A percentile compares a stretch with the other conserved stretches of the same genome.
These are phyloP conservation scores for Lepetodrilus schrolli DNA, from an alignment of 2,888 invertebrate species.

Conservation along the genomic window DNA sequence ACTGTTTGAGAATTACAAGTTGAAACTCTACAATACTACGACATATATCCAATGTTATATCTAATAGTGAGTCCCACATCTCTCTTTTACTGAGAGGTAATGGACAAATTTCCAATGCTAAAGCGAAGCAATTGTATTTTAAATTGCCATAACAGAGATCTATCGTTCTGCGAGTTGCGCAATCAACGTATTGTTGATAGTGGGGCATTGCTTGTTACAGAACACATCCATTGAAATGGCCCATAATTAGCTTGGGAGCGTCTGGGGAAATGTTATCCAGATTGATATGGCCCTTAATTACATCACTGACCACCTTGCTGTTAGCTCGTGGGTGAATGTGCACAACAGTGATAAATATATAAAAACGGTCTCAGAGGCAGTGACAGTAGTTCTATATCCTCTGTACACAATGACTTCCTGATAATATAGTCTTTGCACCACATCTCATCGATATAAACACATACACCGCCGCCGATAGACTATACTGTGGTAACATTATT, in stretches of 20 bases:
- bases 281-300: neutral
- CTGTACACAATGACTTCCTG: neutral
- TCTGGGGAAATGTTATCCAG: neutral
- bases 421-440: neutral
- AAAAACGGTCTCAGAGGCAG: neutral
- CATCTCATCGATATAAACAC: neutral
- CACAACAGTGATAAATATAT: too few relatives aligned
- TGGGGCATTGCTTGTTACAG: neutral
- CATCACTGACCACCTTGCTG: neutral
- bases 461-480: neutral
- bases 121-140: too few relatives aligned
- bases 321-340: too few relatives aligned
- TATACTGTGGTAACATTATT: neutral
- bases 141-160: neutral
- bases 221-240: neutral
- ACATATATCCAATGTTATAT: too few relatives aligned
- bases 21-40: too few relatives aligned
- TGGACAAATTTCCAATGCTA: too few relatives aligned
- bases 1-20: too few relatives aligned
- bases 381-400: neutral
- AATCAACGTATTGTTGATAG: neutral
- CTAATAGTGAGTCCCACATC: too few relatives aligned
- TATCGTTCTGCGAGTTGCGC: neutral
- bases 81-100: too few relatives aligned
- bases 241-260: neutral